Base-by-base conservation (phyloP, 2,888 invertebrate species). In the Lysandra coridon region DNA sequence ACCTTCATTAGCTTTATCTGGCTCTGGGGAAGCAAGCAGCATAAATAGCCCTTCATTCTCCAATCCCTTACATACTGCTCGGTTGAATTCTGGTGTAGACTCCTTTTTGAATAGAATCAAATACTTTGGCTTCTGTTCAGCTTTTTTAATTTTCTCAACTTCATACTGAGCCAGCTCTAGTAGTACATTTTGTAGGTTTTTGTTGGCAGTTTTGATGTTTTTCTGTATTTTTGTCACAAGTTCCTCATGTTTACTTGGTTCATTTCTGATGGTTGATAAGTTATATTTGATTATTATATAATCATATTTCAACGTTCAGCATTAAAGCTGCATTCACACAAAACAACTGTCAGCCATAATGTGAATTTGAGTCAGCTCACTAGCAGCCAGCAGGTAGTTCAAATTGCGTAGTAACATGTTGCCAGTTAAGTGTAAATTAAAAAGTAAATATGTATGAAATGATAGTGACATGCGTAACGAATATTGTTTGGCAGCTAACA, bases 41-140 rank as follows among this genome's bases (percentile, higher is more conserved):
- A 97, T 89, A 80, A 97, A 95, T 78, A 96, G 88, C 7, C 92
- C 95, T 84, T 91, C 91, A 0, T 91, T 93, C 73, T 96, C 96
- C 78, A 97, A 86, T 82, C 96, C 96, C 83, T 96, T 96, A 23
- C 97, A 92, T 80, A 98, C 95, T 37, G 95, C 95, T 82, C 96
- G 95, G 87, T 97, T 96, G 85, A 97, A 98, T 85, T 98, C 97
- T 6, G 96, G 95, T 83, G 97, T 98, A 0, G 97, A 97, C 86
- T 97, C 98, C 84, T 96, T 97, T 82, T 96, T 96, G 84, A 95
- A 96, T 85, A 96, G 87, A 53, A 92, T 92, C 81, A 95, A 91
- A 85, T 94, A 96, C 85, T 95, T 95, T 0, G 96, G 96, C 79
- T 89, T 87, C 0, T 95, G 93, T 0, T 87, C 82, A 0, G 86